These are phyloP conservation scores for Netelia inedita DNA, from an alignment of 2,888 invertebrate genomes.

Conservation along the genomic window DNA sequence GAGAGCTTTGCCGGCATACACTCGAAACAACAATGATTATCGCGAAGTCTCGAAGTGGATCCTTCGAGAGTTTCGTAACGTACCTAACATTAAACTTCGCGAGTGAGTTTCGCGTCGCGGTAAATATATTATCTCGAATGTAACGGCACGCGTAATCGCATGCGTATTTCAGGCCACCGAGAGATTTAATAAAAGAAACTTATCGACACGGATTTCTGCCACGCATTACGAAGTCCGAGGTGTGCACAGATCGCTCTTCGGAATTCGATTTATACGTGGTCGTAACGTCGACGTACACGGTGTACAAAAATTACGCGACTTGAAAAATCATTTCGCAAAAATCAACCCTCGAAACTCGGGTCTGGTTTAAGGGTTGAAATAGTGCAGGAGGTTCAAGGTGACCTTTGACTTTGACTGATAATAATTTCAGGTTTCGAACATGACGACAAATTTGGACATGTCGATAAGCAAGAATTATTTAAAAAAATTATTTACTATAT, in stretches of 20 bases:
- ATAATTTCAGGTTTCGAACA: too few relatives aligned
- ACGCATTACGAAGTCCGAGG: constrained; percentile 48
- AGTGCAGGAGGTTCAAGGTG: too few relatives aligned
- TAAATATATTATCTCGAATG: constrained; percentile 46
- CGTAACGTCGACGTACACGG: too few relatives aligned
- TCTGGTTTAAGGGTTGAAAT: too few relatives aligned
- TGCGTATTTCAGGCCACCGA: constrained; percentile 36
- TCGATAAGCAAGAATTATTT: too few relatives aligned
- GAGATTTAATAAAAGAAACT: constrained; percentile 51
- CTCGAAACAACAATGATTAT: constrained; percentile 55
- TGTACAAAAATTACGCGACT: too few relatives aligned
- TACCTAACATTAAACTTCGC: constrained; percentile 19
- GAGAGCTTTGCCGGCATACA: constrained; percentile 1
- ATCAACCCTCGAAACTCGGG: too few relatives aligned
- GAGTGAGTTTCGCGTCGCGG: background rate
- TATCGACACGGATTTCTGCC: constrained; percentile 32
- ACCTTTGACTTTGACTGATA: too few relatives aligned
- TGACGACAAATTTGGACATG: too few relatives aligned
- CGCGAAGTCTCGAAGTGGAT: constrained; percentile 51
- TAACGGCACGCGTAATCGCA: constrained; percentile 21
- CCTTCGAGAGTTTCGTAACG: constrained; percentile 25
- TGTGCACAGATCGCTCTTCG: constrained; percentile 30
- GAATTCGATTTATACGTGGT: constrained; percentile 18
- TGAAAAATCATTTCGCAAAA: too few relatives aligned
- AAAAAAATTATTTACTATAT: too few relatives aligned